Percentiles rank a stretch among this genome's conserved stretches.
phyloP scores from a whole-genome alignment of 2,888 invertebrate species.

The Tinea trinotella region DNA sequence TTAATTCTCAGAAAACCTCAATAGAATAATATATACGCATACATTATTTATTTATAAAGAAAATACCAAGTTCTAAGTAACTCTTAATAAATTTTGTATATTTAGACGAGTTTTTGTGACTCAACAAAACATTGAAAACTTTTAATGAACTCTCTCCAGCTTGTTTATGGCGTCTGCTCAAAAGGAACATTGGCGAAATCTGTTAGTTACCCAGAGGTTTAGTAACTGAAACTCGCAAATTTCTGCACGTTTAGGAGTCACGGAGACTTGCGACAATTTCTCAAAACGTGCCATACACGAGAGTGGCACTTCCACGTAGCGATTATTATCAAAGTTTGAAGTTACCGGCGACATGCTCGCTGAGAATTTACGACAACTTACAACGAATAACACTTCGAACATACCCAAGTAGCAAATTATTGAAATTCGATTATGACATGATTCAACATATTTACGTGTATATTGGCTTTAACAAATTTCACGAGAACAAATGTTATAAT shows the following conservation, averaged over 20 bases:
- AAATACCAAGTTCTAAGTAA: conserved; percentile 13
- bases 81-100: conserved; percentile 4
- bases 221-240: conserved; percentile 4
- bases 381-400: conserved; percentile 9
- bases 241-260: conserved; percentile 14
- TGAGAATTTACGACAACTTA: conserved; percentile 14
- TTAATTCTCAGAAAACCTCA: background rate
- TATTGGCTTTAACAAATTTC: too few relatives aligned
- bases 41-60: background rate
- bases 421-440: conserved; percentile 13
- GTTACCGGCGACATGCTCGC: conserved; percentile 13
- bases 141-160: conserved; percentile 15
- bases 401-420: background rate
- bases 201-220: conserved; percentile 15
- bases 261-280: conserved; percentile 17
- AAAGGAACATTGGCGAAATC: background rate
- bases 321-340: conserved; percentile 38
- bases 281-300: conserved; percentile 24
- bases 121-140: conserved; percentile 15
- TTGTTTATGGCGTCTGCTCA: background rate
- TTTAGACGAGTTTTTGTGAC: conserved; percentile 11
- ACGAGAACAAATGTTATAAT: too few relatives aligned
- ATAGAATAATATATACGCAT: background rate
- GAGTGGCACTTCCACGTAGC: conserved; percentile 27
- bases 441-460: background rate